A percentile compares a stretch with the other conserved stretches of the same genome.
phyloP scores from a whole-genome alignment of 2,113 vertebrate genomes.

The Pantherophis guttatus region DNA sequence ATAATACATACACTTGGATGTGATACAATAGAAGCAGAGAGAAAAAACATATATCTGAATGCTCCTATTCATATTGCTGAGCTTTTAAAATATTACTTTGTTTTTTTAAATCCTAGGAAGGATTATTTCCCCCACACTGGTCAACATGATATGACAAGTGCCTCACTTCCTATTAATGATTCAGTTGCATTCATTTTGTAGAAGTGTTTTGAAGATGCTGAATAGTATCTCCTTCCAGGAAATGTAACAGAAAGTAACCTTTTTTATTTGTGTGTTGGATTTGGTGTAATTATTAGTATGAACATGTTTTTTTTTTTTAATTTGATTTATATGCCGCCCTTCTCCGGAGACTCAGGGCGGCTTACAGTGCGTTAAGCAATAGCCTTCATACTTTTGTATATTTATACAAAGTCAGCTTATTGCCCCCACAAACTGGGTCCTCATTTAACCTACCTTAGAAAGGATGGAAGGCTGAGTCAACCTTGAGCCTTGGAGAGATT shows the following conservation, averaged over 20 bases:
- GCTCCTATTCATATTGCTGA: not conserved
- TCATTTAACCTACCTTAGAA: too few relatives aligned
- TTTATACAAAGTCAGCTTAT: too few relatives aligned
- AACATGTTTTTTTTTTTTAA: too few relatives aligned
- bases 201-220: not conserved
- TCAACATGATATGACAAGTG: not conserved
- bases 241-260: not conserved
- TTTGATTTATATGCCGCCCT: too few relatives aligned
- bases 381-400: too few relatives aligned
- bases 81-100: not conserved
- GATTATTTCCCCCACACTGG: not conserved
- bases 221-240: not conserved
- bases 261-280: not conserved
- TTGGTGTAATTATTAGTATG: not conserved
- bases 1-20: not conserved
- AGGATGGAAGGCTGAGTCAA: too few relatives aligned
- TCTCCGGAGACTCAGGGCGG: too few relatives aligned
- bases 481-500: too few relatives aligned
- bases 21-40: not conserved
- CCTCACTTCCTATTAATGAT: not conserved
- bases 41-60: too few relatives aligned
- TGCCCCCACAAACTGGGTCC: too few relatives aligned
- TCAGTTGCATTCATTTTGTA: not conserved
- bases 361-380: too few relatives aligned
- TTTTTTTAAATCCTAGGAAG: not conserved